Evolutionary conservation across 2,888 invertebrate genomes (phyloP).

Genomic region (Molanna angustata): DNA sequence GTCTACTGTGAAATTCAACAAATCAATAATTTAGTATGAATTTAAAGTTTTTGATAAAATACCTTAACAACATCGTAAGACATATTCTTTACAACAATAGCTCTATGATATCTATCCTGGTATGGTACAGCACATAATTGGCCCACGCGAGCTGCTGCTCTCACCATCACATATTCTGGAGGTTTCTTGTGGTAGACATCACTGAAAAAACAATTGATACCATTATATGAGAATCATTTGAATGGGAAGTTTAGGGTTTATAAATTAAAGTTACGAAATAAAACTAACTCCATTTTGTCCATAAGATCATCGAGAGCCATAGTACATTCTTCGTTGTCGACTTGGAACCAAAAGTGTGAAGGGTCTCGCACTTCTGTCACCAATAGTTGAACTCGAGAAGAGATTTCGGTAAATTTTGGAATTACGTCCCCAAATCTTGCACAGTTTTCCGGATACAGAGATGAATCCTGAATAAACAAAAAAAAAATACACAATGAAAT

Average conservation of each 20-base stretch:
- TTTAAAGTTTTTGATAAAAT: too few relatives aligned
- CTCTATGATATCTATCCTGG: constrained; percentile 17
- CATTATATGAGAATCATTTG: neutral
- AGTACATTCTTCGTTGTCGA: constrained; percentile 1
- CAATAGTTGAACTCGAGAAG: neutral
- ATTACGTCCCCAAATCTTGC: constrained; percentile 1
- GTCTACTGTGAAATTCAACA: too few relatives aligned
- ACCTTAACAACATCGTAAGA: constrained; percentile 16
- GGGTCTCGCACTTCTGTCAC: constrained; percentile 25
- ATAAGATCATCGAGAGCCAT: constrained; percentile 18
- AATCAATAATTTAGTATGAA: too few relatives aligned
- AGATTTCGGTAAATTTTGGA: neutral
- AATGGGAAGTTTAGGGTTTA: too few relatives aligned
- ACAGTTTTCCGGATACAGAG: constrained; percentile 22
- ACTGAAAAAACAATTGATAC: neutral
- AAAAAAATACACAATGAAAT: too few relatives aligned
- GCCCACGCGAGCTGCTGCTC: constrained; percentile 12
- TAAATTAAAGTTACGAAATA: too few relatives aligned
- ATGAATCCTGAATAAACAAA: constrained; percentile 28
- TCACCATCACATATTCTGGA: constrained; percentile 5
- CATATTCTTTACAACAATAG: constrained; percentile 17
- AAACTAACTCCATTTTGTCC: constrained; percentile 22
- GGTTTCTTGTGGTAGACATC: constrained; percentile 1
- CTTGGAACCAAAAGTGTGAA: constrained; percentile 27
- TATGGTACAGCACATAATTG: constrained; percentile 21